Evolutionary conservation across 1,140 invertebrate species (phyloP), one percentile per base, ranked within the genome.

Genomic region (Lepidurus couesii): DNA sequence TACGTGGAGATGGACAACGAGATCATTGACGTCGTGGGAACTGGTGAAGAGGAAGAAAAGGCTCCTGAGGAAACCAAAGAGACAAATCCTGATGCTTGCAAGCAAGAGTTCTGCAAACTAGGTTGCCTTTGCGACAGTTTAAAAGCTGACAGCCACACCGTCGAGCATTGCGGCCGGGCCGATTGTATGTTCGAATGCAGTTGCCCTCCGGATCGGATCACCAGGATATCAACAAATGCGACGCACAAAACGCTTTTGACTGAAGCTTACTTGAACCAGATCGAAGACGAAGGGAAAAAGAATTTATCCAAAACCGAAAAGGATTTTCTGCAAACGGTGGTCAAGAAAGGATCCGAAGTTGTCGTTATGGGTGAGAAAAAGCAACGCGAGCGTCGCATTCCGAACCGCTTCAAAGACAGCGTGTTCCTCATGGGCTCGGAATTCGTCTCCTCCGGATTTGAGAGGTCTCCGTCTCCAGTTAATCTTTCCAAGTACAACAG

Each of bases 171-270:
- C 42, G 44, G 42, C 34, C 16, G 45, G 13, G 24, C 76, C 16
- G 76, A 77, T 42, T 77, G 76, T 45, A 77, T 77, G 76, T 47
- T 77, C 26, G 44, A 65, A 24, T 77, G 76, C 42, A 45, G 45
- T n/a, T 77, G 76, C n/a, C 53, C 53, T 13, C 53, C 53, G 16
- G 53, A 65, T 16, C 53, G 53, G 16, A 65, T 65, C 21, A 65
- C 53, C 13, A 13, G 76, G 45, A 43, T 77, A 13, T 53, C 76
- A 24, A 26, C 6, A 45, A 26, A 13, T 34, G 7, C 42, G 9
- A 47, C 44, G n/a, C 65, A 53, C 26, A 47, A 77, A 45, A 34
- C 76, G 76, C 53, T 65, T 7, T 16, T 65, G 13, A 65, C 53
- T 21, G 53, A 65, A 5, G 53, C 53, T 13, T 65, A 65, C 53